phyloP scores from a whole-genome alignment of 2,797 vertebrate genomes.

The Vipera ursinii region DNA sequence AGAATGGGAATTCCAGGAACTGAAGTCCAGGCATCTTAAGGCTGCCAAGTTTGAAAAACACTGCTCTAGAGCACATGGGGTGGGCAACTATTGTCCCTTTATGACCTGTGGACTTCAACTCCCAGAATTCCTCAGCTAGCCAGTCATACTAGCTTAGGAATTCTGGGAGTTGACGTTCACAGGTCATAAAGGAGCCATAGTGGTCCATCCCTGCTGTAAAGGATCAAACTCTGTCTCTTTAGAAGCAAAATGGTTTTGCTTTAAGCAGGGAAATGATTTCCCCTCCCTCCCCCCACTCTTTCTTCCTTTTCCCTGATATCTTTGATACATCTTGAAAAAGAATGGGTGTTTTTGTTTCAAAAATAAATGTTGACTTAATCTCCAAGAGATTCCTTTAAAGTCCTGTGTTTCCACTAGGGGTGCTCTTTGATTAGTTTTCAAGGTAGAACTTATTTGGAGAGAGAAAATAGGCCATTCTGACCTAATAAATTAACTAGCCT shows the following conservation, averaged over 20 bases:
- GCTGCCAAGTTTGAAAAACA: background rate
- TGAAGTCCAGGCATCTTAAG: background rate
- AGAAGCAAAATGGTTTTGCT: background rate
- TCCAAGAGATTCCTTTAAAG: background rate
- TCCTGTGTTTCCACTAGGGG: background rate
- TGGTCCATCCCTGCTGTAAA: background rate
- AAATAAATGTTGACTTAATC: background rate
- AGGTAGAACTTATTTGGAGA: background rate
- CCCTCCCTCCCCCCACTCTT: background rate
- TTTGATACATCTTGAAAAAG: background rate
- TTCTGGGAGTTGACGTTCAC: background rate
- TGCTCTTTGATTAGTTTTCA: background rate
- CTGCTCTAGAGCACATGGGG: background rate
- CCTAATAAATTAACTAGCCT: background rate
- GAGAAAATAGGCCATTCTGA: background rate
- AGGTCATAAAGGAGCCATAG: background rate
- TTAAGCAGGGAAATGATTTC: background rate
- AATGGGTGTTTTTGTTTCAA: background rate
- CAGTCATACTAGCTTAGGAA: background rate
- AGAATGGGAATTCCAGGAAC: background rate
- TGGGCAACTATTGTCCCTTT: background rate
- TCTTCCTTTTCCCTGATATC: background rate
- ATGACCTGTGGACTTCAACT: background rate
- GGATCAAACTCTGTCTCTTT: background rate
- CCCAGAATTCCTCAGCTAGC: background rate